phyloP scores from a whole-genome alignment of 2,797 vertebrate species.

The Lerista edwardsae region DNA sequence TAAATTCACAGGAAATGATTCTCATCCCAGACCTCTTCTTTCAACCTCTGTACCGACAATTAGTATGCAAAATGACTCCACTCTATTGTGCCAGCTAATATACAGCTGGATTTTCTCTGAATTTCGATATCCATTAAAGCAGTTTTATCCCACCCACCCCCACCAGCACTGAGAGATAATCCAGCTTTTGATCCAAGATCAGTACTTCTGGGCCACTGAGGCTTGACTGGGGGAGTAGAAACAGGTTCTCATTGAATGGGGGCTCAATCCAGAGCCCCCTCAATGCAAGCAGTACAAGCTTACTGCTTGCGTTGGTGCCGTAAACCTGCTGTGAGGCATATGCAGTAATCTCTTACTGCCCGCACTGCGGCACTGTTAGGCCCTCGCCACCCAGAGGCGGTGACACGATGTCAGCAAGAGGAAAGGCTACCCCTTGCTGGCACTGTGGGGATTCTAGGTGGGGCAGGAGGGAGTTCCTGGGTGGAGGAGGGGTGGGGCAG shows the following conservation, averaged over 20 bases:
- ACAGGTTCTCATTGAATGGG: not conserved
- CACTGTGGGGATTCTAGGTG: no score
- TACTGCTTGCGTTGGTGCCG: no score
- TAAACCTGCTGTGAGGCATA: no score
- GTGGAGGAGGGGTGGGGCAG: no score
- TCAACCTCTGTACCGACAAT: not conserved
- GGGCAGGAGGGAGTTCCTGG: no score
- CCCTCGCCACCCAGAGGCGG: no score
- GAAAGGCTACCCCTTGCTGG: no score
- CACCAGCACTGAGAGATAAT: not conserved
- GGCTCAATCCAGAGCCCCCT: no score
- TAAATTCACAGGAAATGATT: slow-evolving; percentile 1
- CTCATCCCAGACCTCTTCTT: slow-evolving; percentile 7
- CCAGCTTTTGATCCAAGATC: not conserved
- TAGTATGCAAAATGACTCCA: not conserved
- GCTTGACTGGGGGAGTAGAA: not conserved
- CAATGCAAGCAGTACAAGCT: no score
- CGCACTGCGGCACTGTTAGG: no score
- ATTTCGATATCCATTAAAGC: not conserved
- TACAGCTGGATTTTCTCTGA: slow-evolving; percentile 26
- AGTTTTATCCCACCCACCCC: not conserved
- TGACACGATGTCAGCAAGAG: no score
- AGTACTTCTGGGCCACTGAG: not conserved
- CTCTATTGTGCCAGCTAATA: slow-evolving; percentile 15
- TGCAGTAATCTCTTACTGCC: no score